These are phyloP conservation scores for Drosophila recens DNA, from an alignment of 2,888 invertebrate genomes.

Conservation along the genomic window DNA sequence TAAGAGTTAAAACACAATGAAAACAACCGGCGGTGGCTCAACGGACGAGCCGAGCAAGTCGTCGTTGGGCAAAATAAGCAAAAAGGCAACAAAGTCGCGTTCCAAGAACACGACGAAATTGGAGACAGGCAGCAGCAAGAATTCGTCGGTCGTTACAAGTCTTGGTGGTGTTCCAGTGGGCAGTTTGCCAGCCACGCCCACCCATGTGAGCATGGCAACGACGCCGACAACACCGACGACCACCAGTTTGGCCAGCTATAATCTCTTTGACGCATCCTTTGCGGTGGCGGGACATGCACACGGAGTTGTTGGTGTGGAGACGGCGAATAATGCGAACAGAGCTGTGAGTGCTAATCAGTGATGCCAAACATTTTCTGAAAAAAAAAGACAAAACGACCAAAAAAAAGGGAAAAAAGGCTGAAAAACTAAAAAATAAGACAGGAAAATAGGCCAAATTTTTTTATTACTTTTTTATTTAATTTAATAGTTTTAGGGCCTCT, in stretches of 20 bases:
- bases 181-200: constrained; percentile 56
- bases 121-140: constrained; percentile 53
- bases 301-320: constrained; percentile 41
- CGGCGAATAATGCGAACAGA: constrained; percentile 49
- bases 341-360: constrained; percentile 28
- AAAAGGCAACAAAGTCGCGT: constrained; percentile 83
- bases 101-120: constrained; percentile 76
- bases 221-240: constrained; percentile 82
- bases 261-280: constrained; percentile 74
- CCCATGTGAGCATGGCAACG: constrained; percentile 60
- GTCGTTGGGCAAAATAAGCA: constrained; percentile 75
- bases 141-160: constrained; percentile 25
- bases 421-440: too few species aligned
- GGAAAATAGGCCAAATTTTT: too few species aligned
- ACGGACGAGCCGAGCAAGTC: constrained; percentile 74
- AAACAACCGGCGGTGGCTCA: constrained; percentile 59
- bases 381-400: too few species aligned
- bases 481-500: too few species aligned
- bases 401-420: too few species aligned
- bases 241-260: constrained; percentile 55
- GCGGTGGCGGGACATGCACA: constrained; percentile 52
- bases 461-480: too few species aligned
- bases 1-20: constrained; percentile 47
- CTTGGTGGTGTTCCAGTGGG: constrained; percentile 47
- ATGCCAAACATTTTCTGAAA: too few species aligned